Base-by-base conservation (phyloP, 2,113 vertebrate species). In the Nerophis ophidion region DNA sequence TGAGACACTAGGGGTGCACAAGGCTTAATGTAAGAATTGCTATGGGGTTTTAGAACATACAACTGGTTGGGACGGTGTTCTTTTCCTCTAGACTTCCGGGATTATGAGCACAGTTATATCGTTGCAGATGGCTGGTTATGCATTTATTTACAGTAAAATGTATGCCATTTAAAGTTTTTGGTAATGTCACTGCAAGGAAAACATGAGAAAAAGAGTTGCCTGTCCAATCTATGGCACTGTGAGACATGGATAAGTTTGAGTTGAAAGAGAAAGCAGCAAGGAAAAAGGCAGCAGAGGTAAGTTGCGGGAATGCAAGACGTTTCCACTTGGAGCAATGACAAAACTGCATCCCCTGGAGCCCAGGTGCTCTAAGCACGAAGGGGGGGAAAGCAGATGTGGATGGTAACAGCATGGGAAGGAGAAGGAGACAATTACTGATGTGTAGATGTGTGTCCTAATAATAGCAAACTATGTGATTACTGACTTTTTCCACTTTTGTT, bases 241-340 rank as follows among this genome's bases (percentile, higher is more conserved):
- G 73, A 61, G 40, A 14, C 46, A 8, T 33, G 44, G 44, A 45
- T n/a, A 56, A 73, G 48, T 71, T 62, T 52, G 51, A 73, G 48
- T 64, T 49, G 19, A 64, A 61, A 55, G 13, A 54, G 3, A 51
- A 5, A 57, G 57, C 33, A 54, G 58, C 26, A 34, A 48, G 3
- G 8, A 49, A 45, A 40, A 50, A 49, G 61, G 59, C 34, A 60
- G 47, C 48, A 33, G 56, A 49, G 48, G 66, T 59, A 14, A 69
- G 60, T 34, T 48, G 64, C 17, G 56, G 49, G 33, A 16, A 61
- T 63, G 35, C 45, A 47, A 61, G 67, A 64, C 60, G 68, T 71
- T 70, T 49, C 72, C 66, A 49, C 63, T 74, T 72, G 71, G 73
- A 73, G 71, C 65, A 50, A 59, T 9, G 14, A 67, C 42, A 56